Evolutionary conservation across 2,113 vertebrate species (phyloP), one percentile per base, ranked within the genome.

Genomic region (Apistogramma diplotaenia): DNA sequence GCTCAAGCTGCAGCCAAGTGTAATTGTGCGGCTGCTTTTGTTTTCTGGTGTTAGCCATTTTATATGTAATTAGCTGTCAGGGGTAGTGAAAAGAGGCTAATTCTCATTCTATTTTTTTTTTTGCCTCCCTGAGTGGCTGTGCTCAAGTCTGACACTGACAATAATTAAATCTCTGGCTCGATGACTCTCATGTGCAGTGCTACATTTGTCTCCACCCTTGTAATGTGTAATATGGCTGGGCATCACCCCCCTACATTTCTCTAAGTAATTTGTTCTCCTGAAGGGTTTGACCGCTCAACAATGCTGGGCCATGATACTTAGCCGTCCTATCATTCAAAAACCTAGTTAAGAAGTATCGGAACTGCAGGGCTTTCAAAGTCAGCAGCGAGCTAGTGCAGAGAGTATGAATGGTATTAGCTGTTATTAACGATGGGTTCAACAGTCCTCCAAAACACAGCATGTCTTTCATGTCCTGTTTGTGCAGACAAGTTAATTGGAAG

Each of bases 21-120:
- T 67, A 87, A 89, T 88, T 89, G 91, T 90, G 85, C 74, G 79
- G 29, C 83, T 83, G 82, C 84, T 86, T 90, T 92, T 92, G 84
- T 94, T 93, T 91, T 87, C 85, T 74, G 8, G 80, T 27, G 87
- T 86, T 92, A 79, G 87, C 81, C 88, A 82, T 92, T 93, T 91
- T 93, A 90, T 84, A 84, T 89, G 82, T 94, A 94, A 94, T 94
- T 94, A 93, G 90, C 92, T 93, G 92, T 95, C 93, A 91, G 85
- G 88, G 82, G 75, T 82, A 61, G 85, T 89, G 91, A 91, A 86
- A 92, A 78, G 89, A 54, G 82, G 62, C 90, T 93, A 93, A 93
- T 91, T 93, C 86, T 87, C 79, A 74, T 80, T 91, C 89, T 89
- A 84, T 87, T 92, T 90, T 87, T 88, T 87, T 92, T 90, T 87